Evolutionary conservation across 2,113 vertebrate species (phyloP).

Genomic region (Nyctereutes procyonoides): DNA sequence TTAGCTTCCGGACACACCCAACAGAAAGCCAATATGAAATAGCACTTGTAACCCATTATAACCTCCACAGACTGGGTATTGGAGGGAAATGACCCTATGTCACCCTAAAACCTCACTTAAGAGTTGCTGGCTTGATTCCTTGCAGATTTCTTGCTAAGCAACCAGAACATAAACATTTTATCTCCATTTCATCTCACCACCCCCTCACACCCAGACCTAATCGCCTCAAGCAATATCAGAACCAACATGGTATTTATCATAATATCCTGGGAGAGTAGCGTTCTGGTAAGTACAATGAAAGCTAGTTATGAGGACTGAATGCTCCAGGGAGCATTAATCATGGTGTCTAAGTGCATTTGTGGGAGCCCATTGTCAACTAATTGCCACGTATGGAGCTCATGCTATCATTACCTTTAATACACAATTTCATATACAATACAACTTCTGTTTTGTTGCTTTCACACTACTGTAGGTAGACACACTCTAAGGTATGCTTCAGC

Average conservation of each 20-base stretch:
- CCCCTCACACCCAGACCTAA: slow-evolving; percentile 38
- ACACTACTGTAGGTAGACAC: slow-evolving; percentile 21
- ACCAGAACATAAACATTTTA: neutral
- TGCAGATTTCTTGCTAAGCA: neutral
- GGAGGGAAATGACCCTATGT: neutral
- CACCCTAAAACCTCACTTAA: neutral
- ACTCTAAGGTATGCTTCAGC: neutral
- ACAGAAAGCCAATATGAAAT: neutral
- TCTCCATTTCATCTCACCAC: slow-evolving; percentile 49
- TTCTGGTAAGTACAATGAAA: slow-evolving; percentile 43
- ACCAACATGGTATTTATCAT: slow-evolving; percentile 46
- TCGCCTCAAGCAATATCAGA: slow-evolving; percentile 4
- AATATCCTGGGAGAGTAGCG: neutral
- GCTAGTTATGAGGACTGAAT: slow-evolving; percentile 16
- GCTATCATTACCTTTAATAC: slow-evolving; percentile 69
- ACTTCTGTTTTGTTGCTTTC: slow-evolving; percentile 43
- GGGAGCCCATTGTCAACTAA: slow-evolving; percentile 68
- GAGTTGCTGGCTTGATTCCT: neutral
- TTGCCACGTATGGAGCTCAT: neutral
- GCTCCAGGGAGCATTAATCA: slow-evolving; percentile 47
- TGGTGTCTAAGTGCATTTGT: slow-evolving; percentile 34
- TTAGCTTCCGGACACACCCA: neutral
- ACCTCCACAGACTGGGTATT: neutral
- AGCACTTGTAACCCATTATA: neutral
- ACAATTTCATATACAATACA: slow-evolving; percentile 57